Base-by-base conservation (phyloP, 2,113 vertebrate genomes). In the Trachemys scripta region DNA sequence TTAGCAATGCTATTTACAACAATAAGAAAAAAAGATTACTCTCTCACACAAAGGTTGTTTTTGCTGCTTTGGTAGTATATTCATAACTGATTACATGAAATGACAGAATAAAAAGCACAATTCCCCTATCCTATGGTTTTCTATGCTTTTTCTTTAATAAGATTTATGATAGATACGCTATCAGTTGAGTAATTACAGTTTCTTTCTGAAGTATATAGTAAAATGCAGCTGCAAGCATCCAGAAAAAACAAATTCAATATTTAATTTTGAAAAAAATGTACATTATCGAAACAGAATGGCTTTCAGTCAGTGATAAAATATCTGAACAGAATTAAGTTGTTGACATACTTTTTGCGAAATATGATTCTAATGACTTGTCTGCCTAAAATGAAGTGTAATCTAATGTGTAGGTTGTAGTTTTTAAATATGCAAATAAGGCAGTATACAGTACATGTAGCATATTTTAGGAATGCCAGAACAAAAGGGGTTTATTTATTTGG, bases 131-230 rank as follows among this genome's bases (percentile, higher is more conserved):
- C 19, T 49, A 13, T 31, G 78, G 57, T 85, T 49, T 17, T 87
- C 14, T 31, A 4, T 54, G 90, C 14, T 94, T 87, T 94, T 86
- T 69, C 38, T 89, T 90, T 65, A 87, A 82, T 89, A 91, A 91
- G 88, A 93, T 95, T 95, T 92, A 94, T 92, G 91, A 93, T 8
- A 85, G 92, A 93, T 95, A 94, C n/a, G 38, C 13, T 85, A 93
- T 96, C 92, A 79, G 83, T 79, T 85, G 91, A 96, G 72, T 94
- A 94, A 95, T 94, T 95, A 94, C 95, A 91, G 27, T 82, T 94
- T 87, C 76, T 85, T 97, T 96, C 76, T 92, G 84, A 91, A 93
- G 82, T 9, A 2, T 49, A 2, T 50, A 90, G 75, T 1, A 42
- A 92, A 97, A 42, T 31, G 88, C 79, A 94, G 78, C 47, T 14